phyloP scores from a whole-genome alignment of 2,113 vertebrate species.

The Marmota monax region DNA sequence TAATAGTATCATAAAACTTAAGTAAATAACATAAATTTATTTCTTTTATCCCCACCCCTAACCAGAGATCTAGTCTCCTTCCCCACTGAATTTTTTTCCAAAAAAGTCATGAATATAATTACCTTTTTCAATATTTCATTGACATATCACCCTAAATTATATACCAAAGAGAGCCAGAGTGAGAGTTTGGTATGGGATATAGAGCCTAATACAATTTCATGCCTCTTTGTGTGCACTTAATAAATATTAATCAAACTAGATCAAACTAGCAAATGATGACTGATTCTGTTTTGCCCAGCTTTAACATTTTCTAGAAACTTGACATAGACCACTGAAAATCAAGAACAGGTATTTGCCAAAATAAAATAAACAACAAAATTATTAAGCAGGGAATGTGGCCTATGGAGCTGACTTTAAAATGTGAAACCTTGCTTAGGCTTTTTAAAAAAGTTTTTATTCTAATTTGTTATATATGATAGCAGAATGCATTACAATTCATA shows the following conservation, averaged over 20 bases:
- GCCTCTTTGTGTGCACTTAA: background rate
- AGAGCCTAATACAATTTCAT: slow-evolving; percentile 40
- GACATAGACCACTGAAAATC: slow-evolving; percentile 25
- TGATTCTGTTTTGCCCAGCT: background rate
- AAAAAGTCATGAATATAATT: slow-evolving; percentile 61
- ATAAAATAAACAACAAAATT: slow-evolving; percentile 18
- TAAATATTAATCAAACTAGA: slow-evolving; percentile 59
- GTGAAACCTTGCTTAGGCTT: background rate
- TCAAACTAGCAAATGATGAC: slow-evolving; percentile 26
- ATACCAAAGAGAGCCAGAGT: slow-evolving; percentile 38
- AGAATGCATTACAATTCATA: too few species aligned
- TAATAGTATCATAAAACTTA: slow-evolving; percentile 20
- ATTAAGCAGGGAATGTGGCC: background rate
- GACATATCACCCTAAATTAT: slow-evolving; percentile 42
- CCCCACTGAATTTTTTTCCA: background rate
- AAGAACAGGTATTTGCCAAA: background rate
- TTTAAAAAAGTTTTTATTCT: background rate
- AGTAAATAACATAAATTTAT: background rate
- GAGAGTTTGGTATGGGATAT: background rate
- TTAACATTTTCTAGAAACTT: slow-evolving; percentile 50
- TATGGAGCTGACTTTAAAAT: background rate
- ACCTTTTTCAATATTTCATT: slow-evolving; percentile 70
- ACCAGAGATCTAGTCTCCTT: background rate
- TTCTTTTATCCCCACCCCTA: background rate
- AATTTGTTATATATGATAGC: too few species aligned